Evolutionary conservation across 2,888 invertebrate genomes (phyloP), one percentile per base, ranked within the genome.

Genomic region (Agonopterix heracliana): DNA sequence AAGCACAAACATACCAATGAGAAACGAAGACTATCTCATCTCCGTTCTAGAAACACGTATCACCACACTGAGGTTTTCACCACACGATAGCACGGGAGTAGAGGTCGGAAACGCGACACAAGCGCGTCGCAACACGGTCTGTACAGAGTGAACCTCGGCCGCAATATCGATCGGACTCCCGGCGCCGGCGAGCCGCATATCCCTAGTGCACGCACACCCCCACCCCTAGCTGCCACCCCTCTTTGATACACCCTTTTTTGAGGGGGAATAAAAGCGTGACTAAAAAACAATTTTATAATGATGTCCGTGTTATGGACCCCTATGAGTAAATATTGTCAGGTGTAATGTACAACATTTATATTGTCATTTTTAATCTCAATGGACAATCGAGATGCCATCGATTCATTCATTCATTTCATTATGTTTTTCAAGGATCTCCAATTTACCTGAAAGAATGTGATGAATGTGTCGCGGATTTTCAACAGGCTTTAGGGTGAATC

Each of bases 161-260:
- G 74, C 68, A 68, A 71, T 85, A 87, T 86, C 82, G 87, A 87
- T 85, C 83, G 71, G 55, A 63, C 70, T 76, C 79, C 83, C 71
- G 87, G 87, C 87, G 87, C 86, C 87, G 81, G 68, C 82, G 78
- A 71, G 79, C 84, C 85, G 85, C 79, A 83, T 81, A 80, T 82
- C 79, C 87, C 85, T 78, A 71, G 72, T 80, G 78, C 85, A 83
- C 81, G 84, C 82, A 81, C 74, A 66, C 84, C 79, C 79, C 81
- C 68, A 79, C 74, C 76, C 79, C 64, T 10, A 55, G 59, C 58
- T 62, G 64, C 79, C 74, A 77, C 76, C 78, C 77, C 66, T 65
- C 57, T 63, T 52, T 62, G 54, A 66, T 60, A 68, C 68, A 73
- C 71, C 74, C 68, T 64, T 64, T 67, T 60, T 57, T 63, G 50